Evolutionary conservation across 23 tunicate genomes (phyloP).

Genomic region (Trididemnum nubilum): DNA sequence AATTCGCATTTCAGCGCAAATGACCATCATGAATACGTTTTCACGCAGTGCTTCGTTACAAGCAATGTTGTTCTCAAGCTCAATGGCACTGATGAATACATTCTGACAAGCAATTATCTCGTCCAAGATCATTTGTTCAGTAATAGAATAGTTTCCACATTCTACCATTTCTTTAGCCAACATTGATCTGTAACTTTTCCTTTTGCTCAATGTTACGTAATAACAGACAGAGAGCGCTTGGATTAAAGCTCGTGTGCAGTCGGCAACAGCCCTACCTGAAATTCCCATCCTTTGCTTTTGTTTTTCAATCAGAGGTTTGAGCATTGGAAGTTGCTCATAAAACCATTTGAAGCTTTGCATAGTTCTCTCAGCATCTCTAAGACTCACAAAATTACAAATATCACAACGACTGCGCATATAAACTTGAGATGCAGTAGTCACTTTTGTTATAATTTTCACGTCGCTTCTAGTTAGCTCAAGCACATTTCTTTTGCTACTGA

Average conservation of each 20-base stretch:
- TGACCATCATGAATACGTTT: slow-evolving; percentile 61
- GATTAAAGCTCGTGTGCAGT: slow-evolving; percentile 33
- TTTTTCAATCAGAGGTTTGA: slow-evolving; percentile 3
- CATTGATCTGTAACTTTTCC: slow-evolving; percentile 26
- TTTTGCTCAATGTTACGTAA: slow-evolving; percentile 49
- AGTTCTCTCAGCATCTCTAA: slow-evolving; percentile 47
- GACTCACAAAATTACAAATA: slow-evolving; percentile 48
- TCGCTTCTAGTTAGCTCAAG: background rate
- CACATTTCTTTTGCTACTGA: background rate
- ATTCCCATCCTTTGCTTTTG: background rate
- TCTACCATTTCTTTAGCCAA: slow-evolving; percentile 18
- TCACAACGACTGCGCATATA: slow-evolving; percentile 33
- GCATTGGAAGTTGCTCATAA: background rate
- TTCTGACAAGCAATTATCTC: slow-evolving; percentile 71
- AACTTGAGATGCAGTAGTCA: slow-evolving; percentile 17
- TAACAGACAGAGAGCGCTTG: slow-evolving; percentile 59
- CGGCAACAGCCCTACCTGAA: background rate
- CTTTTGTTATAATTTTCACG: background rate
- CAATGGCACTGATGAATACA: slow-evolving; percentile 35
- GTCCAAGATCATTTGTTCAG: slow-evolving; percentile 10
- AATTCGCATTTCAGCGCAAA: slow-evolving; percentile 68
- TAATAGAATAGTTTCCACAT: no score
- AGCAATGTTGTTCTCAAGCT: slow-evolving; percentile 54
- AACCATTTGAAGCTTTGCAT: slow-evolving; percentile 51
- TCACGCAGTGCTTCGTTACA: slow-evolving; percentile 66